Evolutionary conservation across 2,888 invertebrate species (phyloP).

Genomic region (Lagria hirta): DNA sequence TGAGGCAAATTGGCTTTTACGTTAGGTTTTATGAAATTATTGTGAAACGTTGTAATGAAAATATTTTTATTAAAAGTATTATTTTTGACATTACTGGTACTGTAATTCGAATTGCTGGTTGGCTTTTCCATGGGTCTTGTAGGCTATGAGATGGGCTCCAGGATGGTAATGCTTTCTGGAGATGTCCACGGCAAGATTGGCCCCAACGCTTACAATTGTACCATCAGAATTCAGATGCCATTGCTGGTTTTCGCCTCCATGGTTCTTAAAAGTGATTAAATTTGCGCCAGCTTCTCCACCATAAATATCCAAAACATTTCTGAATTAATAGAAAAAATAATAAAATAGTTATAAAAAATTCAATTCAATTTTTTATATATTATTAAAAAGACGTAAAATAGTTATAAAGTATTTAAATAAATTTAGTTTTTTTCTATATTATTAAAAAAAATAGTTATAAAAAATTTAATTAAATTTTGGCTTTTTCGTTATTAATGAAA

Average conservation of each 20-base stretch:
- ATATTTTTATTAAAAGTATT: too few relatives aligned
- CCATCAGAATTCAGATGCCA: slow-evolving; percentile 6
- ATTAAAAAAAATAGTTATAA: too few relatives aligned
- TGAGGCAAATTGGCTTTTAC: too few relatives aligned
- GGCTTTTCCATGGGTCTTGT: neutral
- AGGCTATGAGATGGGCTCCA: slow-evolving; percentile 2
- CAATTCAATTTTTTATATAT: too few relatives aligned
- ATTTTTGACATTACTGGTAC: too few relatives aligned
- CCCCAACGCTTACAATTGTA: slow-evolving; percentile 6
- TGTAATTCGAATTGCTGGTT: slow-evolving; percentile 7
- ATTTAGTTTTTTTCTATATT: too few relatives aligned
- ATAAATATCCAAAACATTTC: slow-evolving; percentile 4
- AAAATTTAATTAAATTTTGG: too few relatives aligned
- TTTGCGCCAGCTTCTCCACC: slow-evolving; percentile 3
- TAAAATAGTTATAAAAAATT: slow-evolving; percentile 1
- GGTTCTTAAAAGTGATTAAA: slow-evolving; percentile 3
- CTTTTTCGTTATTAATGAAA: too few relatives aligned
- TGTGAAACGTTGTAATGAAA: too few relatives aligned
- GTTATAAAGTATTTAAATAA: too few relatives aligned
- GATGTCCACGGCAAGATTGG: slow-evolving; percentile 3
- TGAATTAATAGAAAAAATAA: neutral
- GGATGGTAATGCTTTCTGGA: neutral
- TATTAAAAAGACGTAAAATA: too few relatives aligned
- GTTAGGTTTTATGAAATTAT: too few relatives aligned
- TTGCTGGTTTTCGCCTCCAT: slow-evolving; percentile 5